Percentiles rank a stretch among this genome's conserved stretches.
phyloP scores from a whole-genome alignment of 2,888 invertebrate species.

The Argynnis bischoffii region DNA sequence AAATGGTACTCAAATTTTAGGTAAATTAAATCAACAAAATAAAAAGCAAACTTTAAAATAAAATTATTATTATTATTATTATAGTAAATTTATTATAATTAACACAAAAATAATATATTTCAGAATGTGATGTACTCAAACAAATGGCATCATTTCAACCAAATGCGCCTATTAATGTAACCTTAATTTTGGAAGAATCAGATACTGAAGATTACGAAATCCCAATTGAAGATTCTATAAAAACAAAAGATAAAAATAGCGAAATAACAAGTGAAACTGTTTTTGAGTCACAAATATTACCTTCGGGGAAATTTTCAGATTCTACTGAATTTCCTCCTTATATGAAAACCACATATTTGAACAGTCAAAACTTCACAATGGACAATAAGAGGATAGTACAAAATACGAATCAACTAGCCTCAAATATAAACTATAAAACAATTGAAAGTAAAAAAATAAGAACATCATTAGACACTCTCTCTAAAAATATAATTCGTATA shows the following conservation, averaged over 20 bases:
- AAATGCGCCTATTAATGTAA: conserved; percentile 7
- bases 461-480: not conserved
- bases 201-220: not conserved
- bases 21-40: no score
- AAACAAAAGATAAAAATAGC: not conserved
- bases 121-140: conserved; percentile 1
- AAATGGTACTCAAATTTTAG: no score
- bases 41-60: not conserved
- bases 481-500: conserved; percentile 2
- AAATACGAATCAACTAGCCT: no score
- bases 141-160: conserved; percentile 20
- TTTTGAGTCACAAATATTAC: no score
- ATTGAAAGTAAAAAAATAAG: not conserved
- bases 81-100: not conserved
- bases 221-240: not conserved
- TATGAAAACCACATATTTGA: no score
- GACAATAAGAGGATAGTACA: no score
- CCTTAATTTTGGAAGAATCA: conserved; percentile 3
- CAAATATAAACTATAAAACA: not conserved
- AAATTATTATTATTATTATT: no score
- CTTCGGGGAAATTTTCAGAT: no score
- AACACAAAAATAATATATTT: not conserved
- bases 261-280: no score
- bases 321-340: no score
- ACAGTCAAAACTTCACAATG: no score